Base-by-base conservation (phyloP, 2,797 vertebrate species). In the Neosilurus mollespiculum region DNA sequence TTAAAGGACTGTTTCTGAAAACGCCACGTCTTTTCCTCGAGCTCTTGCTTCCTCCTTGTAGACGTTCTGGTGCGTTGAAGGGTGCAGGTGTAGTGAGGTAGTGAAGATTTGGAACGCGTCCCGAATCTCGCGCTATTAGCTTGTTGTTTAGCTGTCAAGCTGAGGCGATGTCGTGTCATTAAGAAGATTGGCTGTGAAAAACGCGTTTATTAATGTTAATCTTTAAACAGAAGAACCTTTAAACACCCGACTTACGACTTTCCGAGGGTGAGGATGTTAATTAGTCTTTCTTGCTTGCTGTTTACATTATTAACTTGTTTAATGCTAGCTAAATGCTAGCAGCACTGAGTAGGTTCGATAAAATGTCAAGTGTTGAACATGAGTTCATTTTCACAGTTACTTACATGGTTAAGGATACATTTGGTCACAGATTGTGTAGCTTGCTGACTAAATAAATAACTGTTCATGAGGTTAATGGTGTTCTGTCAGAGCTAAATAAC, bases 111-210 rank as follows among this genome's bases (percentile, higher is more conserved):
- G 70, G 49, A 9, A 81, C 64, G 58, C 30, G 58, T 12, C 69
- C 80, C 76, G 37, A 30, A 22, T 22, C 56, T 15, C 12, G 67
- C 51, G 78, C 65, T n/a, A 62, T 56, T 67, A 64, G 64, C 78
- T 56, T 22, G 43, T 43, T 43, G 43, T 8, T 43, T 16, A n/a
- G 56, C 71, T 70, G 71, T 81, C 53, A 80, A 64, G 43, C 30
- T 8, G 30, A 43, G 26, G 34, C 6, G 58, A 62, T 51, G 43
- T 18, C 24, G 43, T 10, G 1, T 14, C 9, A 4, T 59, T 8
- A 24, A 56, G 37, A n/a, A 61, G 20, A 14, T 30, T n/a, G 7
- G 11, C 1, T 4, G 3, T n/a, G 22, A 43, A 76, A 6, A 59
- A 51, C 49, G 18, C 43, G 22, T 10, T 71, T 75, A 30, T 58